These are phyloP conservation scores for Limenitis camilla DNA, from an alignment of 2,888 invertebrate genomes.

Conservation along the genomic window DNA sequence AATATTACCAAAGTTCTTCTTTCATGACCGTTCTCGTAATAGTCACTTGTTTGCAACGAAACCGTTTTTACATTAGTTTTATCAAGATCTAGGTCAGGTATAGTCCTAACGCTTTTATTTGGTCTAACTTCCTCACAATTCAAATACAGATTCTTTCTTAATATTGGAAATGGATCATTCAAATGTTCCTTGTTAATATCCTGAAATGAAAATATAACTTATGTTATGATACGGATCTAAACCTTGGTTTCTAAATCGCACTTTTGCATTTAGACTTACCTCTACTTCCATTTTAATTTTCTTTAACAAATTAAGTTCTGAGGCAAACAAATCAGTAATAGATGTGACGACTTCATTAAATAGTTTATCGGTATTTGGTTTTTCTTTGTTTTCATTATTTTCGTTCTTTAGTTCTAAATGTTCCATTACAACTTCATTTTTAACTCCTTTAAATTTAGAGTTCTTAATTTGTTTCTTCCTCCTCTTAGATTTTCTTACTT, in stretches of 20 bases:
- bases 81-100: constrained; percentile 17
- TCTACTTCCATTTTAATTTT: neutral
- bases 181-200: neutral
- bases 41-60: constrained; percentile 20
- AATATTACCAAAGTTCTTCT: constrained; percentile 25
- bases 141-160: constrained; percentile 28
- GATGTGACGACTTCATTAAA: neutral
- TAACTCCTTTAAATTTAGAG: neutral
- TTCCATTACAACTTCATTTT: neutral
- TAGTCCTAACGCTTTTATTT: constrained; percentile 8
- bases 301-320: constrained; percentile 1
- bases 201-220: constrained; percentile 5
- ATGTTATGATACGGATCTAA: neutral
- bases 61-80: constrained; percentile 26
- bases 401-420: neutral
- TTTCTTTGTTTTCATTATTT: neutral
- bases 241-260: neutral
- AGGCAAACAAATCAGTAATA: neutral
- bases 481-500: neutral
- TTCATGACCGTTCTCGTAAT: constrained; percentile 1
- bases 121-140: constrained; percentile 2
- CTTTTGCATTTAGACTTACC: neutral
- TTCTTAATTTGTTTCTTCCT: neutral
- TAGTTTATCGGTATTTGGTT: neutral
- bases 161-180: constrained; percentile 12